Conservation (phyloP, 2,797 vertebrate genomes). For the Enteromius fasciolatus region DNA sequence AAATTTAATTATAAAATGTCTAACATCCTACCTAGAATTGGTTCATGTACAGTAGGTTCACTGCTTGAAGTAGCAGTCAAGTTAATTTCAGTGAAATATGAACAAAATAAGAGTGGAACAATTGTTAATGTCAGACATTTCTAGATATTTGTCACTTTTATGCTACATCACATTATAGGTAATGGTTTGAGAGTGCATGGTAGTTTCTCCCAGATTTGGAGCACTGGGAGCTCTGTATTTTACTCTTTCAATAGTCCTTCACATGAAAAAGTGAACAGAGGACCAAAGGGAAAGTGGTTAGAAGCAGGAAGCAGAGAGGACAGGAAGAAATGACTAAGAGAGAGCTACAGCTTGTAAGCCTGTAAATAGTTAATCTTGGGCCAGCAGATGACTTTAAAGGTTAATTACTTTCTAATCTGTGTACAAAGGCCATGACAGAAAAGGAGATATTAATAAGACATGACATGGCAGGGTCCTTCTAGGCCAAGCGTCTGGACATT, state of each 20-base stretch:
- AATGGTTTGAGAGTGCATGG: background rate
- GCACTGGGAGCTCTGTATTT: background rate
- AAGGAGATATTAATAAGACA: conserved; percentile 73
- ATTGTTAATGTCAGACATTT: background rate
- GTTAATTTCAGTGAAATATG: background rate
- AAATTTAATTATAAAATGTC: too few species aligned
- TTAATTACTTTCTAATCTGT: conserved; percentile 77
- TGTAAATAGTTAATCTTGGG: conserved; percentile 69
- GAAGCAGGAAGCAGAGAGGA: conserved; percentile 20
- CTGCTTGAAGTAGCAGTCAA: background rate
- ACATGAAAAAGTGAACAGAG: conserved; percentile 25
- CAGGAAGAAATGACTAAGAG: background rate
- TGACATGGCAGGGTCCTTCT: conserved; percentile 67
- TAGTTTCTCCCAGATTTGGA: background rate
- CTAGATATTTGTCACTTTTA: background rate
- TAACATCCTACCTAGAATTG: too few species aligned
- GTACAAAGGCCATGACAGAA: conserved; percentile 64
- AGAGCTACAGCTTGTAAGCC: conserved; percentile 10
- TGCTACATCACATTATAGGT: background rate
- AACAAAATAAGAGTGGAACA: background rate
- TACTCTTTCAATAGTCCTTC: background rate
- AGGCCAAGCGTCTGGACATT: conserved; percentile 62
- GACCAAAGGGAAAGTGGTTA: conserved; percentile 17
- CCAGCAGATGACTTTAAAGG: conserved; percentile 71
- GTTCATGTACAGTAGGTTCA: background rate